These are phyloP conservation scores for Arrhopalites spinosus DNA, from an alignment of 2,888 invertebrate genomes.

Conservation along the genomic window DNA sequence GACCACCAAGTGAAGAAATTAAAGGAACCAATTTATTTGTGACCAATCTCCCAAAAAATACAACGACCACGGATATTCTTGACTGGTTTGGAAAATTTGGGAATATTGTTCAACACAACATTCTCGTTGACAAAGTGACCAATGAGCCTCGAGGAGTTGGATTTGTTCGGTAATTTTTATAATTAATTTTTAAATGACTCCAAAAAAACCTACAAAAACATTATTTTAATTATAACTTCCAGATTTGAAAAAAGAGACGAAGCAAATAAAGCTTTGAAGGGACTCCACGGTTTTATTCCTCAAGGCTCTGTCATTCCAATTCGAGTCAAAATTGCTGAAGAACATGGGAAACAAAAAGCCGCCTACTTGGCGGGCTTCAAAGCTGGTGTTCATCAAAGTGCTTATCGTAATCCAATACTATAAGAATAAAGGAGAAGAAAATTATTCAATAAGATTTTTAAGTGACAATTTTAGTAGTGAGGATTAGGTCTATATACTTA, in stretches of 20 bases:
- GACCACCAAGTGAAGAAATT: slow-evolving; percentile 88
- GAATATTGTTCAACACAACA: slow-evolving; percentile 87
- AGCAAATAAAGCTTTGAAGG: slow-evolving; percentile 86
- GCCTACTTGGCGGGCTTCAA: slow-evolving; percentile 74
- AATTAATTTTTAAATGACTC: no score
- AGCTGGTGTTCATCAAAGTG: slow-evolving; percentile 61
- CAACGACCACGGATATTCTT: slow-evolving; percentile 70
- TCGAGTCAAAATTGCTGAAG: slow-evolving; percentile 82
- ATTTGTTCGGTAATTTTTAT: slow-evolving; percentile 78
- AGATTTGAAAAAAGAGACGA: slow-evolving; percentile 87
- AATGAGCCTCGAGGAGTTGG: slow-evolving; percentile 88
- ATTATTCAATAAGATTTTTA: background rate
- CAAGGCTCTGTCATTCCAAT: slow-evolving; percentile 83
- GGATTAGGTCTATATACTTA: no score
- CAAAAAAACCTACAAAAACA: background rate
- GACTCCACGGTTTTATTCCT: slow-evolving; percentile 77
- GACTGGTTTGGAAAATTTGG: slow-evolving; percentile 86
- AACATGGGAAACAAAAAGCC: slow-evolving; percentile 82
- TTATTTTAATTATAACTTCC: background rate
- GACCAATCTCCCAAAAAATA: slow-evolving; percentile 75
- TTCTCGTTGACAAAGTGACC: slow-evolving; percentile 84
- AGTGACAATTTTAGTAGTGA: no score
- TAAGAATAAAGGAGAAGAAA: background rate
- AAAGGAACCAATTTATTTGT: slow-evolving; percentile 92
- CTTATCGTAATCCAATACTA: background rate